Evolutionary conservation across 2,797 vertebrate species (phyloP).

Genomic region (Mormyrus proboscirostris): DNA sequence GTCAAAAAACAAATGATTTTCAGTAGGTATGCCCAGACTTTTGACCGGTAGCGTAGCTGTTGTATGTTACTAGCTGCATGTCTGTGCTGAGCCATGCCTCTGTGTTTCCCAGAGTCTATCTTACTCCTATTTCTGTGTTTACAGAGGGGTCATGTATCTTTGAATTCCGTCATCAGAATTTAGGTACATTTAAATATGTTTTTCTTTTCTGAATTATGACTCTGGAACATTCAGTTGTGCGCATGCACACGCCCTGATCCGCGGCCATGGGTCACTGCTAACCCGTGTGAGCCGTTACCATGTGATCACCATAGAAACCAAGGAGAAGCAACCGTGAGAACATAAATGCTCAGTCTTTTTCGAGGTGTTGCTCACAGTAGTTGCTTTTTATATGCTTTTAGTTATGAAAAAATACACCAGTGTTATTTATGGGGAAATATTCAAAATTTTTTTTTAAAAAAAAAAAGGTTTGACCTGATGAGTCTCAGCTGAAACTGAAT

Average conservation of each 20-base stretch:
- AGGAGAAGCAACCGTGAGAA: constrained; percentile 13
- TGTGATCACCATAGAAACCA: background rate
- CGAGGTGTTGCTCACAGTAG: constrained; percentile 15
- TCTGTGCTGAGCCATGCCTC: background rate
- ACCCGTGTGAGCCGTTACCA: constrained; percentile 1
- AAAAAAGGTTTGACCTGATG: background rate
- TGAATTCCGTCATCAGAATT: background rate
- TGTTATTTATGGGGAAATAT: constrained; percentile 22
- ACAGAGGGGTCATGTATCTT: background rate
- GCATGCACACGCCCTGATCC: background rate
- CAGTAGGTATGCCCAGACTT: background rate
- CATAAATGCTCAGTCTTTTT: constrained; percentile 9
- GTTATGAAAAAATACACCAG: constrained; percentile 13
- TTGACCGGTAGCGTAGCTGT: constrained; percentile 42
- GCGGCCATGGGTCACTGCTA: background rate
- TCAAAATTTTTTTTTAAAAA: background rate
- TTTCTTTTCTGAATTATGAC: background rate
- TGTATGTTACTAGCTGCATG: constrained; percentile 40
- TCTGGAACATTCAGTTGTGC: constrained; percentile 1
- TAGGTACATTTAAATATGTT: background rate
- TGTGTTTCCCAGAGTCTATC: background rate
- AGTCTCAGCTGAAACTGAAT: background rate
- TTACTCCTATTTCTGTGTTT: background rate
- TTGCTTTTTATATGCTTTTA: constrained; percentile 20
- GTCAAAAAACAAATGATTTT: background rate